A percentile compares a stretch with the other conserved stretches of the same genome.
Evolutionary conservation across 2,888 invertebrate genomes (phyloP).

Genomic region (Epinotia brunnichana): DNA sequence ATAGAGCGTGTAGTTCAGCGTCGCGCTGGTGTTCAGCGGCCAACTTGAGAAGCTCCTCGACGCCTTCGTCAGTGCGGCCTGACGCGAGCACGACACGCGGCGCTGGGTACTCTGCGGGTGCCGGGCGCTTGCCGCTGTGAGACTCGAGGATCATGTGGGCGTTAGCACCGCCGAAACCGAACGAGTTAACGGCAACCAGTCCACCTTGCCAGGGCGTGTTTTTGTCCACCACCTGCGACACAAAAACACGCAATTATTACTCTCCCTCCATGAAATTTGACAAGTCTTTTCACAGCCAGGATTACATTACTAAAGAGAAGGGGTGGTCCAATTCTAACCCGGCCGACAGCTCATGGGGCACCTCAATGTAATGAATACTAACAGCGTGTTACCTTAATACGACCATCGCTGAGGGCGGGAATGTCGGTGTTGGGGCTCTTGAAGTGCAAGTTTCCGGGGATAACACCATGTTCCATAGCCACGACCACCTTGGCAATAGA

Average conservation of each 20-base stretch:
- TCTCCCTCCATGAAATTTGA: neutral
- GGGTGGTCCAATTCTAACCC: too few species aligned
- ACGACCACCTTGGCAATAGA: constrained; percentile 95
- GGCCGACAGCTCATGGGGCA: too few species aligned
- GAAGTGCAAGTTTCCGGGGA: constrained; percentile 97
- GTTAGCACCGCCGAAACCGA: constrained; percentile 99
- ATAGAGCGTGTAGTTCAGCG: constrained; percentile 89
- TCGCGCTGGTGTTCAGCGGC: constrained; percentile 85
- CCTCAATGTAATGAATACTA: too few species aligned
- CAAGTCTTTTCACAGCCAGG: neutral
- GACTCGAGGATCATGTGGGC: constrained; percentile 95
- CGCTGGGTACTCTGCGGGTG: constrained; percentile 72
- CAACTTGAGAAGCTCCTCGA: constrained; percentile 86
- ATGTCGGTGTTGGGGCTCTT: constrained; percentile 94
- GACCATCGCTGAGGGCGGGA: constrained; percentile 94
- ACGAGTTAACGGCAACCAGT: constrained; percentile 96
- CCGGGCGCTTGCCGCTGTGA: constrained; percentile 85
- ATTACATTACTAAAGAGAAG: too few species aligned
- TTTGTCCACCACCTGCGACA: constrained; percentile 88
- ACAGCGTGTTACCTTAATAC: constrained; percentile 86
- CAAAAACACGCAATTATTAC: neutral
- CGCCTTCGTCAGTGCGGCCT: constrained; percentile 93
- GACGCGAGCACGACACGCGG: constrained; percentile 90
- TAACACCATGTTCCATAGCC: constrained; percentile 94
- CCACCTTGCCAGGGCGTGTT: constrained; percentile 95